These are phyloP conservation scores for Himantopus leucocephalus DNA, from an alignment of 2,113 vertebrate genomes.

Conservation along the genomic window DNA sequence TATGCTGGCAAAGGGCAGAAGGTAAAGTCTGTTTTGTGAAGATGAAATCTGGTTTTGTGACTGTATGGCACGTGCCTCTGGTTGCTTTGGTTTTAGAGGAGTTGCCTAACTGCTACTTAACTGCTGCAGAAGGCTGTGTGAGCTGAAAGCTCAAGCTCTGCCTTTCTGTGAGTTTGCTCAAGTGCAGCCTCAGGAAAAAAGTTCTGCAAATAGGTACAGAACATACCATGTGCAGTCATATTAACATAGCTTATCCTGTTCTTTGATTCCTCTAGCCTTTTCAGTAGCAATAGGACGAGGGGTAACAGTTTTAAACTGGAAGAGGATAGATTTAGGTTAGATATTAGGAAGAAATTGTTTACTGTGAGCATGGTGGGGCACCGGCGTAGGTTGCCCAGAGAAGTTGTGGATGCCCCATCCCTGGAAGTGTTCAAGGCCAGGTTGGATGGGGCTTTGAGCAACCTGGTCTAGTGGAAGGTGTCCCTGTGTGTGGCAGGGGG, in stretches of 20 bases:
- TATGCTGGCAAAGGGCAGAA: background rate
- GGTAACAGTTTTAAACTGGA: background rate
- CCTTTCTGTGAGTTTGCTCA: background rate
- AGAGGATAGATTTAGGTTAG: background rate
- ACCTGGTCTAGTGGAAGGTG: background rate
- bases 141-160: background rate
- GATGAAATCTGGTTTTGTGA: background rate
- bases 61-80: background rate
- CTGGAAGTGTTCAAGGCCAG: background rate
- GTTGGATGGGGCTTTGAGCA: background rate
- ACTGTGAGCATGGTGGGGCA: background rate
- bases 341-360: background rate
- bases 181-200: background rate
- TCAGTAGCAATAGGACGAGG: background rate
- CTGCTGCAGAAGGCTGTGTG: background rate
- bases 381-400: background rate
- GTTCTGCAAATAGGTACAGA: background rate
- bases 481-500: background rate
- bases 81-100: background rate
- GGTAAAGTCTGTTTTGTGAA: background rate
- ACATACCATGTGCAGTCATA: background rate
- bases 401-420: background rate
- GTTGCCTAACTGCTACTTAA: background rate
- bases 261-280: background rate
- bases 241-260: background rate